Base-by-base conservation (phyloP, 2,888 invertebrate species). In the Cryptophagus acutangulus region DNA sequence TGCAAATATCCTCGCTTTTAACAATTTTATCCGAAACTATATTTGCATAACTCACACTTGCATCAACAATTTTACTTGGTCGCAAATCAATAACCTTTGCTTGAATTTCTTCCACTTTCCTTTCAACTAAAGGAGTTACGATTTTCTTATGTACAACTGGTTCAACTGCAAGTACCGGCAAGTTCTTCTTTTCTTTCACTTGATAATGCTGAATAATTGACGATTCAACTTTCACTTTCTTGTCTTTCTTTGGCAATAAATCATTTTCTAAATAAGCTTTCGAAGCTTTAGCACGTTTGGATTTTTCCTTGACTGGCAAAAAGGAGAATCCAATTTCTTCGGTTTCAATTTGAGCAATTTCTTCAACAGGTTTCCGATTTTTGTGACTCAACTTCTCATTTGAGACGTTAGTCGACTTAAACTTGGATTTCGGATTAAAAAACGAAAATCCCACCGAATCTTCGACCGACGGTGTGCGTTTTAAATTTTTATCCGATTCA, bases 51-150 rank as follows among this genome's bases (percentile, higher is more conserved):
- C 59, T 58, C 26, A 61, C 43, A 17, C 38, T 16, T 9, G 58
- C 38, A n/a, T 41, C 41, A 4, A 61, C 61, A 33, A 57, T 56
- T 43, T 59, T 59, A 37, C 55, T 58, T 34, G 55, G 55, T 41
- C 54, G 57, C 16, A 31, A 8, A 42, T 56, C 53, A 35, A 26
- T 3, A 15, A 33, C 14, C 40, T 34, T 46, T 16, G 20, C 17
- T 30, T 24, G 17, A 13, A 10, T 28, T 25, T 45, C 40, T 20
- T 6, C 24, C 6, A n/a, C 6, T 20, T 20, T 20, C 6, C n/a
- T 20, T 20, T n/a, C n/a, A n/a, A n/a, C 24, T n/a, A 20, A 20
- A 20, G 24, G 24, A 6, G 6, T 20, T 8, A 20, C 24, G n/a
- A n/a, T n/a, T 6, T 8, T 20, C 24, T 20, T 20, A 17, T 4